These are phyloP conservation scores for Dermatophagoides farinae DNA, from an alignment of 1,140 invertebrate species.

Conservation along the genomic window DNA sequence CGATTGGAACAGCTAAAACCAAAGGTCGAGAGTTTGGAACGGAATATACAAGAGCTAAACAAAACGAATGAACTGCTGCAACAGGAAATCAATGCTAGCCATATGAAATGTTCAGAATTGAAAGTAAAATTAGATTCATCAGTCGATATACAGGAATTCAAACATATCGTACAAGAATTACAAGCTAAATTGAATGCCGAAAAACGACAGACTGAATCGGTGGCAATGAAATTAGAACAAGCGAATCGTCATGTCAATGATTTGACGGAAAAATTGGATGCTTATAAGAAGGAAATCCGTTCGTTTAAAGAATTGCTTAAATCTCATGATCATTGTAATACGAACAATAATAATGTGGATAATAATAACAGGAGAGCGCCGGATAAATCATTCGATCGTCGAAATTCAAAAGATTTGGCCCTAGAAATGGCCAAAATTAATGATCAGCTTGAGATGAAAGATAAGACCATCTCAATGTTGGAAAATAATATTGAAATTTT, in stretches of 20 bases:
- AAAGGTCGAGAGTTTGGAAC: neutral
- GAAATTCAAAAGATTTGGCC: neutral
- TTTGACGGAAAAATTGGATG: neutral
- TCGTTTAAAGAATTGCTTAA: conserved; percentile 1
- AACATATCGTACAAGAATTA: neutral
- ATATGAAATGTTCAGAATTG: conserved; percentile 9
- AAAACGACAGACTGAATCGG: neutral
- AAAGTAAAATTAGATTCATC: conserved; percentile 10
- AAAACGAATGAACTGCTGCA: conserved; percentile 5
- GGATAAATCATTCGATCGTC: neutral
- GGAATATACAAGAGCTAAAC: neutral
- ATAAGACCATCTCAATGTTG: neutral
- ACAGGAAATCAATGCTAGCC: conserved; percentile 12
- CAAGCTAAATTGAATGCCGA: neutral
- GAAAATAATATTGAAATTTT: conserved; percentile 2
- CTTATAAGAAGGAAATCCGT: conserved; percentile 1
- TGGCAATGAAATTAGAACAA: neutral
- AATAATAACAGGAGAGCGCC: too few species aligned
- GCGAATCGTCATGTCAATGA: conserved; percentile 5
- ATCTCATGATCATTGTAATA: neutral
- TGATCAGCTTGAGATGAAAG: neutral
- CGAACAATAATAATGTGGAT: too few species aligned
- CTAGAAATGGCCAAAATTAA: neutral
- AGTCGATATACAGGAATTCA: neutral
- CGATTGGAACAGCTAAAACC: neutral